phyloP scores from a whole-genome alignment of 2,888 invertebrate genomes.

The Agonopterix arenella region DNA sequence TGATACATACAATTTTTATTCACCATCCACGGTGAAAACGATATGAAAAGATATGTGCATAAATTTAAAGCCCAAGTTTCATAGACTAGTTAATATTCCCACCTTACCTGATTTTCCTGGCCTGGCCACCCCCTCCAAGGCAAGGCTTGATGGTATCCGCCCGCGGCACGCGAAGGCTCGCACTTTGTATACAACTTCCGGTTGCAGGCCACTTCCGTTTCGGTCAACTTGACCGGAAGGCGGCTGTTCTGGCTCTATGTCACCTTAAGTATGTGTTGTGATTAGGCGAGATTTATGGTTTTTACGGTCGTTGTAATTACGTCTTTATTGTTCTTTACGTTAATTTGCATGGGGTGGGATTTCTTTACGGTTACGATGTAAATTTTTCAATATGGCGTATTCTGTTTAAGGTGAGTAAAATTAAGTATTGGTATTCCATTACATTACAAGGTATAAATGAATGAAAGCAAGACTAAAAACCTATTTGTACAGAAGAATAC shows the following conservation, averaged over 20 bases:
- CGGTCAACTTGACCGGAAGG: conserved; percentile 52
- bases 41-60: conserved; percentile 2
- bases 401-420: too few species aligned
- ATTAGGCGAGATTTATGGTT: conserved; percentile 56
- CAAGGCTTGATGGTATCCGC: conserved; percentile 14
- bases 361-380: background rate
- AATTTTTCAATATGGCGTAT: too few species aligned
- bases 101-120: conserved; percentile 13
- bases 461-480: too few species aligned
- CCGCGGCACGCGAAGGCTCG: conserved; percentile 64
- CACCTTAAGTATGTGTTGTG: conserved; percentile 68
- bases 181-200: conserved; percentile 73
- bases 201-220: conserved; percentile 41
- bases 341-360: background rate
- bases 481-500: too few species aligned
- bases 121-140: conserved; percentile 4
- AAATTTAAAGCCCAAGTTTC: conserved; percentile 7
- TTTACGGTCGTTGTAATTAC: conserved; percentile 50
- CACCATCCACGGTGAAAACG: background rate
- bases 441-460: too few species aligned
- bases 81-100: conserved; percentile 8
- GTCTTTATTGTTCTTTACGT: conserved; percentile 16
- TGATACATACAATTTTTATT: too few species aligned
- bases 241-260: conserved; percentile 60
- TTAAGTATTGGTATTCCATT: too few species aligned